Evolutionary conservation across 1,140 invertebrate species (phyloP).

Genomic region (Trichoplusia ni): DNA sequence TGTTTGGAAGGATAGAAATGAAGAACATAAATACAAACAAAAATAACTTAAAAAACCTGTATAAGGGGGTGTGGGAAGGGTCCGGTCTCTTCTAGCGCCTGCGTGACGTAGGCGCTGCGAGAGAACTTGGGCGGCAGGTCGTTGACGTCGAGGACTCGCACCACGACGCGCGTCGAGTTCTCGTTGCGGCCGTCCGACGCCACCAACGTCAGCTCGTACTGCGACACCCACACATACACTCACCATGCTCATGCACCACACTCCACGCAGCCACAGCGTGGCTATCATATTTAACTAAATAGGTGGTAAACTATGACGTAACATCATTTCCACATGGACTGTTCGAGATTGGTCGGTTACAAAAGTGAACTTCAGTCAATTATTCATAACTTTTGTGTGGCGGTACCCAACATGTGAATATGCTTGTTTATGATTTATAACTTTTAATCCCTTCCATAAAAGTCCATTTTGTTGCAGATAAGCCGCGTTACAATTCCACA

Average conservation of each 20-base stretch:
- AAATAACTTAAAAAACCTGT: slow-evolving; percentile 74
- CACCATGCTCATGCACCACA: slow-evolving; percentile 68
- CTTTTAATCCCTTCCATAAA: slow-evolving; percentile 22
- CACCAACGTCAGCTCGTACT: slow-evolving; percentile 93
- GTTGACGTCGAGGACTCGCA: slow-evolving; percentile 90
- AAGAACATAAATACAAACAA: slow-evolving; percentile 26
- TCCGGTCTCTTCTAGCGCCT: slow-evolving; percentile 76
- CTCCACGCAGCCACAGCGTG: not conserved
- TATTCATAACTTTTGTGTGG: slow-evolving; percentile 13
- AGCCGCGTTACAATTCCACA: slow-evolving; percentile 34
- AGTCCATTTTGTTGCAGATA: slow-evolving; percentile 33
- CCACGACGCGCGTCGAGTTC: slow-evolving; percentile 89
- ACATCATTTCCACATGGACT: too few relatives aligned
- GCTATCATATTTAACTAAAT: not conserved
- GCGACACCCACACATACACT: slow-evolving; percentile 67
- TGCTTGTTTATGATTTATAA: slow-evolving; percentile 17
- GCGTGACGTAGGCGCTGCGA: slow-evolving; percentile 85
- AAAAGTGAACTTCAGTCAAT: slow-evolving; percentile 2
- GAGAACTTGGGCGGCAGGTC: slow-evolving; percentile 91
- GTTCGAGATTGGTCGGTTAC: not conserved
- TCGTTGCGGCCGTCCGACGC: slow-evolving; percentile 93
- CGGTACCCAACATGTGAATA: not conserved
- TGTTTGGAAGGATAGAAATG: not conserved
- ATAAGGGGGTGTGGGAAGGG: slow-evolving; percentile 76
- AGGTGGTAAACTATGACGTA: not conserved